Evolutionary conservation across 2,113 vertebrate genomes (phyloP).

Genomic region (Sturnus vulgaris): DNA sequence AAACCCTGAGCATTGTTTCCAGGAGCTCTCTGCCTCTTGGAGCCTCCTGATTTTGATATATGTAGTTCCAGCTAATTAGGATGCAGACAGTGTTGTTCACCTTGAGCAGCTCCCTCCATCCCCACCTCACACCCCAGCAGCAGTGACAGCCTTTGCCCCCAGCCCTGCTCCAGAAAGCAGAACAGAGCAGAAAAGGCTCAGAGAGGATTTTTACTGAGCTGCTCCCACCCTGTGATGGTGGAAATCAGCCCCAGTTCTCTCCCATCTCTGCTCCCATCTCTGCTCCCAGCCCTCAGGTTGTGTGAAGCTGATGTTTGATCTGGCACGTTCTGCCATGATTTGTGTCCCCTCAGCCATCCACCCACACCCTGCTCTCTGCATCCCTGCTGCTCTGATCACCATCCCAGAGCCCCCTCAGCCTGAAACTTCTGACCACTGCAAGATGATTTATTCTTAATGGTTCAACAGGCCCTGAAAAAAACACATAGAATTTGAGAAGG

Average conservation of each 20-base stretch:
- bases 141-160: background rate
- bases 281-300: background rate
- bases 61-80: background rate
- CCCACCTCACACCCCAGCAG: background rate
- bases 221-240: background rate
- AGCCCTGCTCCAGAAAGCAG: background rate
- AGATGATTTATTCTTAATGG: background rate
- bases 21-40: background rate
- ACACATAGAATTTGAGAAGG: background rate
- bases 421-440: background rate
- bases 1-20: background rate
- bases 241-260: background rate
- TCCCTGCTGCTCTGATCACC: background rate
- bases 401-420: background rate
- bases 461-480: background rate
- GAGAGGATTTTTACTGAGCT: background rate
- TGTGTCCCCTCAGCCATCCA: background rate
- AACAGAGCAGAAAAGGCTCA: background rate
- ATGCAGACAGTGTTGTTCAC: conserved; percentile 36
- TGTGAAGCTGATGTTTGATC: background rate
- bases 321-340: background rate
- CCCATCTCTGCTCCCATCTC: background rate
- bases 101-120: background rate
- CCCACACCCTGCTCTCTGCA: background rate
- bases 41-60: background rate